Conservation (phyloP, 2,113 vertebrate species). For the Helogale parvula region DNA sequence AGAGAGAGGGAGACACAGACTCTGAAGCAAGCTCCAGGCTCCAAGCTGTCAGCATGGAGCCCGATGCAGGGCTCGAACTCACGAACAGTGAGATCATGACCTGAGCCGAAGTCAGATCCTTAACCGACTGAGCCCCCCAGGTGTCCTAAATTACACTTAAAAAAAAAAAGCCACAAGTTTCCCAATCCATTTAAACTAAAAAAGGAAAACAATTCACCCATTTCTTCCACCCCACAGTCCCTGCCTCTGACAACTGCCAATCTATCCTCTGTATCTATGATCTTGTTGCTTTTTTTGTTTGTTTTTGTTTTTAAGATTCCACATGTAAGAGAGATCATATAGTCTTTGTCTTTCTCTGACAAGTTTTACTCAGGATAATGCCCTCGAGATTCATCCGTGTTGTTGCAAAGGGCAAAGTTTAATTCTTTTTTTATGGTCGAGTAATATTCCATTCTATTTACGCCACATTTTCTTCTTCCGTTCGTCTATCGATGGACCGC, state of each 20-base stretch:
- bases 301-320: not conserved
- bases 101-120: too few species aligned
- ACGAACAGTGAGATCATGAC: too few species aligned
- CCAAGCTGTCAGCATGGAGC: too few species aligned
- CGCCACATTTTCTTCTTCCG: not conserved
- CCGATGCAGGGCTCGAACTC: too few species aligned
- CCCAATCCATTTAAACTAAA: not conserved
- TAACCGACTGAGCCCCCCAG: too few species aligned
- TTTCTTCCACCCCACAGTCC: not conserved
- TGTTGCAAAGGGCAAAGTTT: not conserved
- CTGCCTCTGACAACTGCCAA: not conserved
- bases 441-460: not conserved
- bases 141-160: too few species aligned
- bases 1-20: too few species aligned
- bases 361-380: not conserved
- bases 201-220: not conserved
- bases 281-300: not conserved
- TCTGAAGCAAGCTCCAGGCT: too few species aligned
- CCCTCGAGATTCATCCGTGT: not conserved
- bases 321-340: not conserved
- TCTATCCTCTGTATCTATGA: not conserved
- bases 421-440: not conserved
- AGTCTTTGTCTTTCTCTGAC: not conserved
- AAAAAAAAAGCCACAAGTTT: not conserved
- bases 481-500: not conserved